Evolutionary conservation across 2,888 invertebrate genomes (phyloP), one percentile per base, ranked within the genome.

Genomic region (Lasioglossum figueresi): DNA sequence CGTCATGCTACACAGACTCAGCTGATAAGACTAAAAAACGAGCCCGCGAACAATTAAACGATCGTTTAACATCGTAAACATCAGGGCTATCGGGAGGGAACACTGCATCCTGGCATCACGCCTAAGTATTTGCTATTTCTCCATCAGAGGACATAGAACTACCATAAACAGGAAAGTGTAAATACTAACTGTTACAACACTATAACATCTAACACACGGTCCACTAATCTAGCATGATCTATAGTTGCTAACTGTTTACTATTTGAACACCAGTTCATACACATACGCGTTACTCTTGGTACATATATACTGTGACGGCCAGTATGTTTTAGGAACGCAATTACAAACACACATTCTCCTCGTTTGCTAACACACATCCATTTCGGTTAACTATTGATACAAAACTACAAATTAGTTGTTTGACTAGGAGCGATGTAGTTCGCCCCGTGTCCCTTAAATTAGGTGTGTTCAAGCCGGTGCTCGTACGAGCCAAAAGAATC

Each of bases 191-290:
- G 90, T 76, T 76, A 86, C 87, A 71, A 87, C 77, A 83, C 82
- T 84, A 75, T 85, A 79, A 91, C 89, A 89, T 89, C 88, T 90
- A 92, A 86, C 87, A 83, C 74, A 86, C 79, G 73, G 85, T 80
- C 52, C 14, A 59, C 83, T 90, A 90, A 85, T 80, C 88, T 89
- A 90, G 81, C 85, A 71, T 86, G 79, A 73, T 82, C 68, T 79
- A 85, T 89, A 90, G 43, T 68, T 43, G 40, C 89, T 88, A 89
- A 83, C 82, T 73, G 71, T 80, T 79, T 82, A 76, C 88, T 84
- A 88, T 81, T 34, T 84, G 78, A 88, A 91, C 83, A 82, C 79
- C 76, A 19, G 84, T 84, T 88, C 82, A 77, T 88, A 90, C 81
- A 85, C 80, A 85, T 81, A 85, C 75, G 79, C 77, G 82, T 87